Conservation (phyloP, 2,797 vertebrate species). For the Capromys pilorides region DNA sequence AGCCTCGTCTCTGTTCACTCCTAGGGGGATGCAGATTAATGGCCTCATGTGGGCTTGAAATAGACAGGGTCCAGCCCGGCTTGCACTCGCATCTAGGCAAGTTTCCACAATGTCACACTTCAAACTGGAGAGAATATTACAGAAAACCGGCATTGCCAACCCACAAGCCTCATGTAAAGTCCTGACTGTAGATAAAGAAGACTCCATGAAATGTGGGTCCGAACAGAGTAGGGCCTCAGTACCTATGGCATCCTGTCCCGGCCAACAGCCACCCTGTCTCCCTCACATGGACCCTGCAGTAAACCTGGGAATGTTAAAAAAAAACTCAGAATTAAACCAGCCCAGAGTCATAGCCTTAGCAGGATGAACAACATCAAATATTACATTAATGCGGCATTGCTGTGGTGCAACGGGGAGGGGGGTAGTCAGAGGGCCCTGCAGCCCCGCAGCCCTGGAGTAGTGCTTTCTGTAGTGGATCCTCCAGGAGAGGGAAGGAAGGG, state of each 20-base stretch:
- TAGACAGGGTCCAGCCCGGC: not conserved
- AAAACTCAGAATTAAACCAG: not conserved
- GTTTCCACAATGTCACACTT: not conserved
- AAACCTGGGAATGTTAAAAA: not conserved
- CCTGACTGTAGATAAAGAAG: not conserved
- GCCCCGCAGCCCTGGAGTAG: not conserved
- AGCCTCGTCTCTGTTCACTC: not conserved
- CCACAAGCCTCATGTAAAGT: too few species aligned
- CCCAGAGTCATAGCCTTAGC: not conserved
- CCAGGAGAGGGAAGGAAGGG: not conserved
- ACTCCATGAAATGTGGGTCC: not conserved
- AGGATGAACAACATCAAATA: too few species aligned
- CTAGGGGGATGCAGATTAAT: not conserved
- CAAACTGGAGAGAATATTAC: not conserved
- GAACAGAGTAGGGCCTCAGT: not conserved
- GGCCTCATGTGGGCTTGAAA: not conserved
- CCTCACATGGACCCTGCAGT: not conserved
- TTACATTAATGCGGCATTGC: too few species aligned
- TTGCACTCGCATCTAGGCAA: not conserved
- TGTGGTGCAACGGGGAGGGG: not conserved
- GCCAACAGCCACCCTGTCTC: rapidly evolving
- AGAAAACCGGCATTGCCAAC: not conserved
- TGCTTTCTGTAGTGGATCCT: not conserved
- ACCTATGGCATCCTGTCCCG: not conserved
- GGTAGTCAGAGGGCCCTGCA: not conserved